Evolutionary conservation across 92 coral and sea anemone genomes (phyloP).

Genomic region (Blastomussa wellsi): DNA sequence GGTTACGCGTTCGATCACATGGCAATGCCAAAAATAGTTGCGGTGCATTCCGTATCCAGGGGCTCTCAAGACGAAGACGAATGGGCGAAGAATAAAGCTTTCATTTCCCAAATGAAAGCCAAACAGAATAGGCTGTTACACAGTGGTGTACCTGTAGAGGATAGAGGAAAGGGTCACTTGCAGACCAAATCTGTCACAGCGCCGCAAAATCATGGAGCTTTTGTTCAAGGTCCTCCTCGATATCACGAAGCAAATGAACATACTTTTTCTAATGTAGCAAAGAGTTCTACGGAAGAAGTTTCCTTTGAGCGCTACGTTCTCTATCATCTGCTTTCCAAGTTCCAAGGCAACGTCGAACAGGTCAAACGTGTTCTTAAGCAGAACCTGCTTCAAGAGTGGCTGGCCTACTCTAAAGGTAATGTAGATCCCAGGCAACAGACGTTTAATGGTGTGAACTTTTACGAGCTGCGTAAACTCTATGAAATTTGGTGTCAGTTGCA

Average conservation of each 20-base stretch:
- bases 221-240: background rate
- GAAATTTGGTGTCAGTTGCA: constrained; percentile 27
- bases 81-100: constrained; percentile 38
- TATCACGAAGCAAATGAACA: background rate
- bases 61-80: constrained; percentile 31
- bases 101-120: constrained; percentile 22
- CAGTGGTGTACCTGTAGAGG: background rate
- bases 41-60: constrained; percentile 61
- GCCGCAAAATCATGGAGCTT: background rate
- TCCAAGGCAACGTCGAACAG: constrained; percentile 37
- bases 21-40: constrained; percentile 67
- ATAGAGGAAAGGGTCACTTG: background rate
- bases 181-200: background rate
- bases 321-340: constrained; percentile 28
- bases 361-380: constrained; percentile 22
- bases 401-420: constrained; percentile 32
- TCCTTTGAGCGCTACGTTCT: constrained; percentile 40
- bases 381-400: constrained; percentile 37
- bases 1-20: constrained; percentile 72
- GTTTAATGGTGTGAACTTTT: constrained; percentile 19
- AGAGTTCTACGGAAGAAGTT: background rate
- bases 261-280: background rate
- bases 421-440: constrained; percentile 19
- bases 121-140: background rate
- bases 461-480: constrained; percentile 36